Percentiles rank a stretch among this genome's conserved stretches.
phyloP scores from a whole-genome alignment of 2,888 invertebrate genomes.

The Macrophya alboannulata region DNA sequence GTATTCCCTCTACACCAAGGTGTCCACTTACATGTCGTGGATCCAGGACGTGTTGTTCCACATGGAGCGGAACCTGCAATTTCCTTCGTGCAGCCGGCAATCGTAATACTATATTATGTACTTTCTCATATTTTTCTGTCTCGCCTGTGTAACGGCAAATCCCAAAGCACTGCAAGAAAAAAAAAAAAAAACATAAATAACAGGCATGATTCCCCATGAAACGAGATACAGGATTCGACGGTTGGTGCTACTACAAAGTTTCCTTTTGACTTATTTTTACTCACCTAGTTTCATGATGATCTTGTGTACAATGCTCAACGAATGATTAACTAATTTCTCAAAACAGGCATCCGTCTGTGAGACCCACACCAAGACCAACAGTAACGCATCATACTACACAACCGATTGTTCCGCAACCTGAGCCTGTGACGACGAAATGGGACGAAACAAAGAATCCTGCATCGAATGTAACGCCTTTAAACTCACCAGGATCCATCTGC shows the following conservation, averaged over 20 bases:
- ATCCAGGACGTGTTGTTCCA: conserved; percentile 70
- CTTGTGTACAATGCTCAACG: not conserved
- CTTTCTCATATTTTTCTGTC: not conserved
- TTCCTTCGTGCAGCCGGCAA: not conserved
- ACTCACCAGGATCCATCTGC: conserved; percentile 60
- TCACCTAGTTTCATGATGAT: not conserved
- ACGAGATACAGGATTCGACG: not conserved
- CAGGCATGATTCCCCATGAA: not conserved
- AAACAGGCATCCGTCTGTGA: not conserved
- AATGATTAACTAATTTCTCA: not conserved
- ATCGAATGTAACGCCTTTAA: not conserved
- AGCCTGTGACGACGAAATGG: not conserved
- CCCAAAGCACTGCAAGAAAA: not conserved
- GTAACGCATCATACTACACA: not conserved
- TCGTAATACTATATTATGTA: not conserved
- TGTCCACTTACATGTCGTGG: conserved; percentile 74
- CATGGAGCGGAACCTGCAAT: conserved; percentile 61
- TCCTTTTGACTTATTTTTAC: not conserved
- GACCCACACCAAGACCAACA: not conserved
- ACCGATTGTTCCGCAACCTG: too few relatives aligned
- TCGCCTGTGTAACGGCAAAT: not conserved
- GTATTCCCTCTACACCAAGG: conserved; percentile 77
- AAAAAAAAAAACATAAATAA: not conserved
- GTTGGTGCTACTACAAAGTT: not conserved
- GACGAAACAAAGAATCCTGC: not conserved